Evolutionary conservation across 2,797 vertebrate species (phyloP), one percentile per base, ranked within the genome.

Genomic region (Rhinoraja longicauda): DNA sequence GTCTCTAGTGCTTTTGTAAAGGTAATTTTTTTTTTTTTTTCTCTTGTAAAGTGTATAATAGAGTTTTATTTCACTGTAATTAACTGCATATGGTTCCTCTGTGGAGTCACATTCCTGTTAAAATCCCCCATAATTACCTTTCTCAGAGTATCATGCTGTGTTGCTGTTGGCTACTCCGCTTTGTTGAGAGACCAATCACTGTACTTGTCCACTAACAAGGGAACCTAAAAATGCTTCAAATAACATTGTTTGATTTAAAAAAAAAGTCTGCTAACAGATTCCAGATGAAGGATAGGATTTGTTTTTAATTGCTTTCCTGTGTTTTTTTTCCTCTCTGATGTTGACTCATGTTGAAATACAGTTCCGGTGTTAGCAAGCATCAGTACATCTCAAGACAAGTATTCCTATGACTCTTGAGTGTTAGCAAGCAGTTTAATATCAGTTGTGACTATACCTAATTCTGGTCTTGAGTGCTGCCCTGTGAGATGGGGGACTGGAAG

Each of bases 71-170:
- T 84, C 26, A 12, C n/a, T 59, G 26, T 84, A 84, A 84, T 84
- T 88, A 88, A 67, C 19, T 36, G n/a, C 84, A 88, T 7, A 67
- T 88, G 59, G 84, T 88, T 88, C 59, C 15, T 88, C n/a, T 24
- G 15, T 64, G 67, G 67, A 88, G 59, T 62, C 67, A 17, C 59
- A 88, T 62, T 88, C 62, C 19, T 88, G n/a, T 88, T 17, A 32
- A 21, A 88, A 88, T 19, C 59, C n/a, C 84, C 6, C 29, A n/a
- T 82, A 82, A 84, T 62, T 86, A 62, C 53, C 82, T 62, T 86
- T 12, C 57, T 86, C 1, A 5, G 82, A 17, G 82, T 62, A 59
- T 86, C 57, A 1, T 88, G 84, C 84, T 36, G 59, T 88, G 59
- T 32, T 67, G 84, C 62, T 88, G 17, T 88, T 7, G 32, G 59